These are phyloP conservation scores for Leucoptera coffeella DNA, from an alignment of 2,888 invertebrate species.

Conservation along the genomic window DNA sequence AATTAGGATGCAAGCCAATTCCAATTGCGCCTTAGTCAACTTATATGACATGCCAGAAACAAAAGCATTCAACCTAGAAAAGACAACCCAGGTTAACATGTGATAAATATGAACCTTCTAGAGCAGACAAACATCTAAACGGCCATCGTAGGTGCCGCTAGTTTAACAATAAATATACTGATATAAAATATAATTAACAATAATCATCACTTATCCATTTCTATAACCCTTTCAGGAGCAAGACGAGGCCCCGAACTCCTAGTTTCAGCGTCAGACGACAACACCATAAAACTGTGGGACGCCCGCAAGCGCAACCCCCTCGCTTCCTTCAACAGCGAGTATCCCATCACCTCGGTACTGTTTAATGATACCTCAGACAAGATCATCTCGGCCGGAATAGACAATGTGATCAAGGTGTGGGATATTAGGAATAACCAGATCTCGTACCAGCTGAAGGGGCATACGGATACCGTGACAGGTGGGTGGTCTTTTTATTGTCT, in stretches of 20 bases:
- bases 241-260: slow-evolving; percentile 86
- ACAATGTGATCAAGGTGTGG: slow-evolving; percentile 98
- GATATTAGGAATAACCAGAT: slow-evolving; percentile 86
- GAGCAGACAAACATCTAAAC: no score
- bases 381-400: slow-evolving; percentile 91
- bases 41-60: no score
- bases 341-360: slow-evolving; percentile 79
- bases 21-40: no score
- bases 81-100: no score
- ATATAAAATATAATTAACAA: no score
- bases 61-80: no score
- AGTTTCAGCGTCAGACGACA: slow-evolving; percentile 93
- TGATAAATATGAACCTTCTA: no score
- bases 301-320: slow-evolving; percentile 78
- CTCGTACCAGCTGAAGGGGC: slow-evolving; percentile 81
- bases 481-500: slow-evolving; percentile 3
- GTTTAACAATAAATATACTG: no score
- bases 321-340: slow-evolving; percentile 64
- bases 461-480: slow-evolving; percentile 92
- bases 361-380: slow-evolving; percentile 96
- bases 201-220: no score
- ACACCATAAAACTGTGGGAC: slow-evolving; percentile 89
- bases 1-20: no score
- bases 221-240: slow-evolving; percentile 58
- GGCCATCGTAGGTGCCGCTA: no score